phyloP scores from a whole-genome alignment of 2,797 vertebrate genomes.

The Cossypha caffra region DNA sequence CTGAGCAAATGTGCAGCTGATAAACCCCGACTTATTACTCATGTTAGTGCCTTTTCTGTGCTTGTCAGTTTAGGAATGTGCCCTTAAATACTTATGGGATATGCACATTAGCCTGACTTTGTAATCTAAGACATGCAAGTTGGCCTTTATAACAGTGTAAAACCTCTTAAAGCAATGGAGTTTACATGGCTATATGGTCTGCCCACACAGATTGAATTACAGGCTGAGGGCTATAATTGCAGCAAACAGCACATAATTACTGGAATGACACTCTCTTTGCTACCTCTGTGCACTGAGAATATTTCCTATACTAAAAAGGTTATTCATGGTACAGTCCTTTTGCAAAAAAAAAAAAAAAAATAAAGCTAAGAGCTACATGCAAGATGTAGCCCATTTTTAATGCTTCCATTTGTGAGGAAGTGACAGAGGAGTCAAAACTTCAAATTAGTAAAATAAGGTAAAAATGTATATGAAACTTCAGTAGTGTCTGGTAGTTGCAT shows the following conservation, averaged over 20 bases:
- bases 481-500: constrained; percentile 4
- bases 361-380: neutral
- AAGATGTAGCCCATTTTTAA: constrained; percentile 47
- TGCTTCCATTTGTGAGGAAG: constrained; percentile 28
- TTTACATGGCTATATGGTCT: neutral
- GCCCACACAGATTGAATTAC: constrained; percentile 17
- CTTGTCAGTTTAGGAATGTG: neutral
- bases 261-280: neutral
- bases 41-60: neutral
- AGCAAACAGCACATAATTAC: constrained; percentile 28
- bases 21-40: neutral
- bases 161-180: constrained; percentile 24
- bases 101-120: constrained; percentile 2
- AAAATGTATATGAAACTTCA: constrained; percentile 54
- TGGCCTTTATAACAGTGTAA: constrained; percentile 2
- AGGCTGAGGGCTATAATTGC: constrained; percentile 26
- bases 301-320: constrained; percentile 9
- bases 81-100: constrained; percentile 21
- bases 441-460: constrained; percentile 48
- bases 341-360: neutral
- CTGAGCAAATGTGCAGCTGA: neutral
- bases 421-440: constrained; percentile 58
- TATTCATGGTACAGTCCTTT: constrained; percentile 1
- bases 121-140: constrained; percentile 25
- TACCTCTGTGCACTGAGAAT: constrained; percentile 1